phyloP scores from a whole-genome alignment of 1,140 invertebrate species.

The Scaptodrosophila lebanonensis region DNA sequence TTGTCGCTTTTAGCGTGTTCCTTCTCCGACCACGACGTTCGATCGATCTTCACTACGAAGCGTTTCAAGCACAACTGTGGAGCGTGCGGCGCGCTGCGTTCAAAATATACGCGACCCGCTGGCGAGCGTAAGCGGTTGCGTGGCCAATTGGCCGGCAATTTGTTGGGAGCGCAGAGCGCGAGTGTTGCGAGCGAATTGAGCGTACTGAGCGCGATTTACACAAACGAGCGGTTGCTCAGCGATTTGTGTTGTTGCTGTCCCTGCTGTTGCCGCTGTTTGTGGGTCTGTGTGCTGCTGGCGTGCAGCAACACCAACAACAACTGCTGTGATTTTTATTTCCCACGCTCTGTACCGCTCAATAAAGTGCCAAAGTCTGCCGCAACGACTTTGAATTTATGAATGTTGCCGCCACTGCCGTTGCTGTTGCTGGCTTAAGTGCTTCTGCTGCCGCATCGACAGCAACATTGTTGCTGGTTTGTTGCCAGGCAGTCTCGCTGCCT shows the following conservation, averaged over 20 bases:
- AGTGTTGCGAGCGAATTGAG: slow-evolving; percentile 44
- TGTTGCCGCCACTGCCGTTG: slow-evolving; percentile 1
- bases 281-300: slow-evolving; percentile 18
- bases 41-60: slow-evolving; percentile 71
- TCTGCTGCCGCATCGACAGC: background rate
- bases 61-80: slow-evolving; percentile 76
- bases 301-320: background rate
- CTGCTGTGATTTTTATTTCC: slow-evolving; percentile 61
- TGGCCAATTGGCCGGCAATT: slow-evolving; percentile 11
- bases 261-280: slow-evolving; percentile 5
- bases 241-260: slow-evolving; percentile 20
- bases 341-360: slow-evolving; percentile 52
- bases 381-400: slow-evolving; percentile 58
- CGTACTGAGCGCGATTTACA: slow-evolving; percentile 12
- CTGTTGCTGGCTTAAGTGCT: background rate
- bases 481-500: background rate
- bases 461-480: slow-evolving; percentile 25
- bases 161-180: slow-evolving; percentile 21
- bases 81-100: slow-evolving; percentile 44
- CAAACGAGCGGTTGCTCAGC: too few relatives aligned
- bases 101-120: slow-evolving; percentile 48
- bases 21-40: slow-evolving; percentile 44
- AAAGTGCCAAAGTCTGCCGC: slow-evolving; percentile 7
- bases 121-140: slow-evolving; percentile 8
- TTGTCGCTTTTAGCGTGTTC: slow-evolving; percentile 8